Conservation (phyloP, 2,113 vertebrate genomes). For the Panthera leo region DNA sequence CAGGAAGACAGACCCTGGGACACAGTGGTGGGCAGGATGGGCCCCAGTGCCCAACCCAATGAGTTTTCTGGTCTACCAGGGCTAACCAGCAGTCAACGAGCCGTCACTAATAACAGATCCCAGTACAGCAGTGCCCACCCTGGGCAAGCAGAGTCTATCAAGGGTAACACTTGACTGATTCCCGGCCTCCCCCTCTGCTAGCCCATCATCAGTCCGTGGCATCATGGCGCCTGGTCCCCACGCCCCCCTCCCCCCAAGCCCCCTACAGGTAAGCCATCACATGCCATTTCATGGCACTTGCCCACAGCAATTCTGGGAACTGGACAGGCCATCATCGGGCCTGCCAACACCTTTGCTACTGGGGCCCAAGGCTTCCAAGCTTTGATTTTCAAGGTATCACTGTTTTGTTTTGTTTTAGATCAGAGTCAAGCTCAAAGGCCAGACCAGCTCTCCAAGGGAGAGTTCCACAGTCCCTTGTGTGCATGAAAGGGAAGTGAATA, state of each 20-base stretch:
- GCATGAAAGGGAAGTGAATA: not conserved
- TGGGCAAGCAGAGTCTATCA: not conserved
- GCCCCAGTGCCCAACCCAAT: fast-evolving
- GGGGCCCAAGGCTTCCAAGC: fast-evolving
- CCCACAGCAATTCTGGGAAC: not conserved
- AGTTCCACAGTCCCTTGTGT: not conserved
- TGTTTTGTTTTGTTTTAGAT: not conserved
- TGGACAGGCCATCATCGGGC: not conserved
- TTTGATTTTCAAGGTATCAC: not conserved
- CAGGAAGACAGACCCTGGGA: not conserved
- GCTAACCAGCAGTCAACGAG: not conserved
- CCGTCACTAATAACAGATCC: not conserved
- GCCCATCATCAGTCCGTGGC: no score
- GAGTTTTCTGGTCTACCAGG: not conserved
- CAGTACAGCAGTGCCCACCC: not conserved
- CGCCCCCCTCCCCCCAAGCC: no score
- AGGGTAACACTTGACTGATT: not conserved
- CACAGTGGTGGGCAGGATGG: not conserved
- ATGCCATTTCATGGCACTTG: no score
- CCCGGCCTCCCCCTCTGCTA: not conserved
- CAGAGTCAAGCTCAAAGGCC: not conserved
- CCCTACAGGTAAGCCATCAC: not conserved
- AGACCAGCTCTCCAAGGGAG: not conserved
- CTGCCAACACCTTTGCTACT: not conserved
- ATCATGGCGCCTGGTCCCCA: no score